Evolutionary conservation across 2,888 invertebrate species (phyloP).

Genomic region (Andricus curvator): DNA sequence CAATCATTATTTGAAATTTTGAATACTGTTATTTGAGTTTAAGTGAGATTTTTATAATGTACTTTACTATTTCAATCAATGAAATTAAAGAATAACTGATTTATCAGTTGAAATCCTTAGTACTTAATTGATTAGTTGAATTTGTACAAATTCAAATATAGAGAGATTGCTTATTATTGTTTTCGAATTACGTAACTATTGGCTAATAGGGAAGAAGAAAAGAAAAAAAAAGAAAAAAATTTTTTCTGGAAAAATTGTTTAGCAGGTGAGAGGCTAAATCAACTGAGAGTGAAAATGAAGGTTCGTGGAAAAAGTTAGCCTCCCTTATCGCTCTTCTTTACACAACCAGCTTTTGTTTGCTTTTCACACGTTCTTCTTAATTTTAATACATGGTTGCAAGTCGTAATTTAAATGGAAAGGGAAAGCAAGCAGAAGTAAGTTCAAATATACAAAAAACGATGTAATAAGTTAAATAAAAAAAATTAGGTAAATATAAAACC

Average conservation of each 20-base stretch:
- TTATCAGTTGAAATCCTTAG: no score
- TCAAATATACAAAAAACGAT: not conserved
- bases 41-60: no score
- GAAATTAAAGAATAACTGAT: no score
- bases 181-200: no score
- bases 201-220: not conserved
- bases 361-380: conserved; percentile 2
- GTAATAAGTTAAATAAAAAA: no score
- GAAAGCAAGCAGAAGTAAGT: not conserved
- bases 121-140: no score
- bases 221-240: not conserved
- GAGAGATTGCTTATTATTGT: no score
- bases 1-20: no score
- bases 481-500: not conserved
- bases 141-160: no score
- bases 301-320: not conserved
- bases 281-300: conserved; percentile 1
- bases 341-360: not conserved
- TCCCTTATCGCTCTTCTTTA: not conserved
- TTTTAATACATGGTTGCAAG: not conserved
- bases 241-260: not conserved
- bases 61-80: no score
- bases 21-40: no score
- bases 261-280: not conserved
- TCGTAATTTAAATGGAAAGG: not conserved